phyloP scores from a whole-genome alignment of 2,113 vertebrate species.

The Gorsachius goisagi region DNA sequence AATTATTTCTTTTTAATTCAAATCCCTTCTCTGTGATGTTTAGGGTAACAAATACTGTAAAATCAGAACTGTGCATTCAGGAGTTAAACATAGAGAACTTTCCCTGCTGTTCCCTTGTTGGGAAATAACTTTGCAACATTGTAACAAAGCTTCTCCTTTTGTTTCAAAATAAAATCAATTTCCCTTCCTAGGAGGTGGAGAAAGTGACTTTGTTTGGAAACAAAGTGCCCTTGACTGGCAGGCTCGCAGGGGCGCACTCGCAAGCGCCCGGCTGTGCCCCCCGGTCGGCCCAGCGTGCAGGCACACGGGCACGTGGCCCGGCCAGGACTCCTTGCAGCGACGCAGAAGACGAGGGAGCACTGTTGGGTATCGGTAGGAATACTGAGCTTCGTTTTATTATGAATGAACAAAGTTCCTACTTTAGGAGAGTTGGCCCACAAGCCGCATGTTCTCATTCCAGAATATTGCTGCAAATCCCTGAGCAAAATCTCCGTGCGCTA shows the following conservation, averaged over 20 bases:
- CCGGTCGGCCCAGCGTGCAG: not conserved
- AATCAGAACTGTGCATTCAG: not conserved
- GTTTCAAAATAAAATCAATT: not conserved
- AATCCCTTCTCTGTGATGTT: too few relatives aligned
- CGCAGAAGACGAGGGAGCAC: rapidly evolving
- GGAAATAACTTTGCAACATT: not conserved
- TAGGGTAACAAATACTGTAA: not conserved
- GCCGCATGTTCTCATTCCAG: not conserved
- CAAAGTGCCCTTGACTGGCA: rapidly evolving
- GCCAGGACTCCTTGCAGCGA: not conserved
- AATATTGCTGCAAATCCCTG: not conserved
- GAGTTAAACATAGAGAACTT: rapidly evolving
- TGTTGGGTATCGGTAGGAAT: not conserved
- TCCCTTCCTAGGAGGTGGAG: not conserved
- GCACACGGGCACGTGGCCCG: not conserved
- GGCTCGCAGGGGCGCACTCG: rapidly evolving
- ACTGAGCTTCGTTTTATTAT: not conserved
- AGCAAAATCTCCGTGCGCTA: too few relatives aligned
- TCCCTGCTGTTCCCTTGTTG: not conserved
- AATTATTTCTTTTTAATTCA: not conserved
- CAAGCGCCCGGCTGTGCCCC: not conserved
- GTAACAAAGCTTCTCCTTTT: not conserved
- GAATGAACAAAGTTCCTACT: not conserved
- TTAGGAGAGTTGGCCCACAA: too few relatives aligned
- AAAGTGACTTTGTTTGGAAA: not conserved